Base-by-base conservation (phyloP, 2,113 vertebrate species). In the Fulica atra region DNA sequence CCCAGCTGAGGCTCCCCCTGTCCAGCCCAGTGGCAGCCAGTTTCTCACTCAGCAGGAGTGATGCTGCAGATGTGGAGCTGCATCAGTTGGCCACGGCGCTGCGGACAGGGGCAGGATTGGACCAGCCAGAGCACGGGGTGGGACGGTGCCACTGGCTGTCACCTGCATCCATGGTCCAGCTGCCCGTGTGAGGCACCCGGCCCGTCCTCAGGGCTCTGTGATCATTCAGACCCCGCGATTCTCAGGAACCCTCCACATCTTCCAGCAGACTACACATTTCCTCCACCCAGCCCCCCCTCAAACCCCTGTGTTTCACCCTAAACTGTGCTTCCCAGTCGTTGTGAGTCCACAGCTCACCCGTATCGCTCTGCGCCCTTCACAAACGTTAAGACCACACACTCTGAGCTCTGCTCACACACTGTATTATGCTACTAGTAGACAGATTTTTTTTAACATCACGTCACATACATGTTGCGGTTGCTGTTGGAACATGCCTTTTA, bases 401-500 rank as follows among this genome's bases (percentile, higher is more conserved):
- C 60, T 83, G 96, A 94, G 95, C 95, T 97, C 95, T 98, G 96
- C 97, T 98, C 95, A 97, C 92, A 98, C 84, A 97, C 95, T 97
- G 78, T 97, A 97, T 97, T 97, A 96, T 84, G 81, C 95, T 96
- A 93, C 90, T 84, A 91, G 89, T 72, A 98, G 97, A 97, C 97
- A 98, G 93, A 96, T 96, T 96, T 97, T 97, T 96, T 96, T 97
- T 97, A 96, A 95, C 96, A 98, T 96, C 94, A 97, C 93, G 97
- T 97, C 94, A 98, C 94, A 96, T 97, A 98, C 93, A 98, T 96
- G 73, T 96, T 96, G 92, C 88, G 31, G 79, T 87, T 97, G 96
- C 95, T 95, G 91, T 96, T 95, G 80, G 97, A 97, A 97, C 97
- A 98, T 98, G 97, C 97, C 91, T 97, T 98, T 98, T 92, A 74